Evolutionary conservation across 1,140 invertebrate genomes (phyloP), one percentile per base, ranked within the genome.

Genomic region (Drosophila melanogaster): DNA sequence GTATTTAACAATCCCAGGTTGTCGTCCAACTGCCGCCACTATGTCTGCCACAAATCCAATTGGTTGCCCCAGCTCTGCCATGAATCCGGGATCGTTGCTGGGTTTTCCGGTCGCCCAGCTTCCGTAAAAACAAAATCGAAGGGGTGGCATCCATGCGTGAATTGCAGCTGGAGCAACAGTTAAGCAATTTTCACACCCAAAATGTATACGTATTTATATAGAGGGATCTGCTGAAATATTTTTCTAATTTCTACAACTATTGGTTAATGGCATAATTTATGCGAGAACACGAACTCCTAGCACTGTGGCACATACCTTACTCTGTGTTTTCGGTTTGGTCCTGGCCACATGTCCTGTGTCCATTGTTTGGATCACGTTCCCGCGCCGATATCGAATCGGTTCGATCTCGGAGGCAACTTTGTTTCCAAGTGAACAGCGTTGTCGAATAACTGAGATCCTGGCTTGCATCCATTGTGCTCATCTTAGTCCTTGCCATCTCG

Each of bases 21-120:
- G 41, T n/a, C 43, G 49, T 22, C 74, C 64, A 58, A 74, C 60
- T 76, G 72, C 72, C 53, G 73, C 64, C 76, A 58, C 64, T 61
- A 53, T 66, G 79, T 79, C 85, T 90, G 85, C 80, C 79, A 77
- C 84, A 89, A 84, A 83, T 89, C 84, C 77, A 89, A 84, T 89
- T 70, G 73, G 76, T 77, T 65, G 58, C 35, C 71, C 41, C 46
- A 30, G 46, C 64, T 33, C 37, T 38, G 51, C 44, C 53, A 35
- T 51, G 61, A 76, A 66, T 64, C 61, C 57, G 33, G 57, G 38
- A 62, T 59, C 50, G 33, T 33, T 47, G 26, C 40, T 14, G 43
- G 41, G 69, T 49, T 79, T 84, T 79, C 85, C 67, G 79, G 60
- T 58, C 54, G 72, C 60, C 54, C 64, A 71, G 77, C 66, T 79